A percentile compares a stretch with the other conserved stretches of the same genome.
Conservation (phyloP, 2,888 invertebrate genomes). For the Teleiodes luculella region DNA sequence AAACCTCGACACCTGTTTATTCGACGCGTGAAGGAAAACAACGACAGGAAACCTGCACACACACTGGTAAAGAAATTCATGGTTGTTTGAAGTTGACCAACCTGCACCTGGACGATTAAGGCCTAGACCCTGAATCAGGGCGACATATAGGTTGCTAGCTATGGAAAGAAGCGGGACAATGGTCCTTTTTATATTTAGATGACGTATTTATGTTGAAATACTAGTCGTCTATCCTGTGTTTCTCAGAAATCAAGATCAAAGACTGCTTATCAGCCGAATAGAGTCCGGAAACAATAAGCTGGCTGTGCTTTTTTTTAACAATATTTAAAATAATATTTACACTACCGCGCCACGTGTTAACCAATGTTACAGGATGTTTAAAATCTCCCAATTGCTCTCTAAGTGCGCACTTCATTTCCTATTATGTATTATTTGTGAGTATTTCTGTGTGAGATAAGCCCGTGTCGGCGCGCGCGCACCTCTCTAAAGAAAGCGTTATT, state of each 20-base stretch:
- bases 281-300: conserved; percentile 53
- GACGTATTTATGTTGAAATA: too few relatives aligned
- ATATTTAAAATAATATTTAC: conserved; percentile 67
- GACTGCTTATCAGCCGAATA: conserved; percentile 18
- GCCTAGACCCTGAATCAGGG: too few relatives aligned
- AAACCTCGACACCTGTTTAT: too few relatives aligned
- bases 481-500: conserved; percentile 55
- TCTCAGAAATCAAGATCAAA: conserved; percentile 21
- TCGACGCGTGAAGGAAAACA: too few relatives aligned
- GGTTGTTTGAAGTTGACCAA: too few relatives aligned
- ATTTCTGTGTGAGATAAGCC: conserved; percentile 60
- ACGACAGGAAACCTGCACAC: too few relatives aligned
- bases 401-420: conserved; percentile 67
- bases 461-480: conserved; percentile 31
- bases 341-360: conserved; percentile 62
- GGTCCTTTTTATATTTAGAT: too few relatives aligned
- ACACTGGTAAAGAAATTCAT: too few relatives aligned
- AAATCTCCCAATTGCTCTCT: conserved; percentile 57
- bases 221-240: too few relatives aligned
- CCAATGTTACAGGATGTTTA: conserved; percentile 69
- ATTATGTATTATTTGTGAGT: conserved; percentile 67
- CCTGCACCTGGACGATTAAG: too few relatives aligned
- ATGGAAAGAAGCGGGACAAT: too few relatives aligned
- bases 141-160: too few relatives aligned
- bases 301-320: conserved; percentile 51